phyloP scores from a whole-genome alignment of 2,888 invertebrate species.

The Coelinius sp. region DNA sequence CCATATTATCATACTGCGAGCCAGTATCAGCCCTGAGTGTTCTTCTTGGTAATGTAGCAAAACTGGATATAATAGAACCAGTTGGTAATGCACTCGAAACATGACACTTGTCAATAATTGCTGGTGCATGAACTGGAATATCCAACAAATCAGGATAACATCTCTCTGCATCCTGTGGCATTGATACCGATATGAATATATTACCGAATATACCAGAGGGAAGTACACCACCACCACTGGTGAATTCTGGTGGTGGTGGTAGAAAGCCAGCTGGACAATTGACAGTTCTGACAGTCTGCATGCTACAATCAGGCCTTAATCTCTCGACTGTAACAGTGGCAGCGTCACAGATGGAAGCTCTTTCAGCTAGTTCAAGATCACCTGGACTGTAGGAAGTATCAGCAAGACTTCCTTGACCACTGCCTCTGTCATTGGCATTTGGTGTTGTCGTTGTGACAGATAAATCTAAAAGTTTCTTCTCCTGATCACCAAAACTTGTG shows the following conservation, averaged over 20 bases:
- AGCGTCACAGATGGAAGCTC: slow-evolving; percentile 59
- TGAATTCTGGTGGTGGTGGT: slow-evolving; percentile 67
- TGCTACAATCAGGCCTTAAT: slow-evolving; percentile 52
- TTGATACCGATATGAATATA: slow-evolving; percentile 87
- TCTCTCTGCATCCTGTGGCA: slow-evolving; percentile 81
- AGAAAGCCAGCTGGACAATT: slow-evolving; percentile 72
- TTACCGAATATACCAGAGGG: slow-evolving; percentile 79
- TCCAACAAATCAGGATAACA: slow-evolving; percentile 88
- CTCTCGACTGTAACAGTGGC: slow-evolving; percentile 71
- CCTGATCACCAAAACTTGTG: slow-evolving; percentile 89
- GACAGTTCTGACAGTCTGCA: slow-evolving; percentile 66
- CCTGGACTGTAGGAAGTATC: slow-evolving; percentile 61
- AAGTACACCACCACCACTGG: slow-evolving; percentile 70
- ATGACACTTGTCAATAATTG: slow-evolving; percentile 43
- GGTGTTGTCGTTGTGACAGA: slow-evolving; percentile 80
- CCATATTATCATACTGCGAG: slow-evolving; percentile 91
- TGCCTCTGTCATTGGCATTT: slow-evolving; percentile 58
- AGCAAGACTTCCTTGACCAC: slow-evolving; percentile 57
- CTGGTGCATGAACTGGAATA: slow-evolving; percentile 72
- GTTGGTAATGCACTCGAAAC: slow-evolving; percentile 67
- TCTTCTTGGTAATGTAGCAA: slow-evolving; percentile 71
- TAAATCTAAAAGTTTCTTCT: slow-evolving; percentile 87
- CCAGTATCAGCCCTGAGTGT: slow-evolving; percentile 72
- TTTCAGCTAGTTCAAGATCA: slow-evolving; percentile 63
- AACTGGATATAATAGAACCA: slow-evolving; percentile 63